These are phyloP conservation scores for Psilanteris sp. DNA, from an alignment of 1,140 invertebrate species.

Conservation along the genomic window DNA sequence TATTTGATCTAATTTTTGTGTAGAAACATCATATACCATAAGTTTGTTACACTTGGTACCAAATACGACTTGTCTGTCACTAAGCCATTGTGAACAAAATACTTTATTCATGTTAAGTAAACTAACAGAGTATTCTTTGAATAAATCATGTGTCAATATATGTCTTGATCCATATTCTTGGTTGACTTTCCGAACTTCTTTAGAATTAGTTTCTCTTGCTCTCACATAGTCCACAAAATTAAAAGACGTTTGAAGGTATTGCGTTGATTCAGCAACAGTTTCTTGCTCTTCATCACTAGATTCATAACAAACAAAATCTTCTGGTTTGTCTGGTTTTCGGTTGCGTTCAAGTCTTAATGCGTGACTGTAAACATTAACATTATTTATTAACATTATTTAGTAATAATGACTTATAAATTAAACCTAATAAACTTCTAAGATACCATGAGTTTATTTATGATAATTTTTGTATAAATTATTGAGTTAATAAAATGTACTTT, in stretches of 20 bases:
- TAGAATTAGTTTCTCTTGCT: slow-evolving; percentile 86
- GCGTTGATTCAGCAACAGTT: slow-evolving; percentile 84
- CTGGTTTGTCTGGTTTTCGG: slow-evolving; percentile 90
- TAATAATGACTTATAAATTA: too few species aligned
- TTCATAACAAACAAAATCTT: slow-evolving; percentile 93
- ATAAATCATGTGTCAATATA: slow-evolving; percentile 92
- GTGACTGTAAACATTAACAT: slow-evolving; percentile 68
- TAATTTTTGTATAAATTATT: too few species aligned
- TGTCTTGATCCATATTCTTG: slow-evolving; percentile 90
- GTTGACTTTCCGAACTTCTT: slow-evolving; percentile 86
- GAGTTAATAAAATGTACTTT: too few species aligned
- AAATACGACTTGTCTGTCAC: slow-evolving; percentile 95
- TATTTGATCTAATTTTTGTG: slow-evolving; percentile 87
- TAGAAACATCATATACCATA: slow-evolving; percentile 78
- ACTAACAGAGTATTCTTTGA: slow-evolving; percentile 90
- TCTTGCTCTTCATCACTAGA: slow-evolving; percentile 92
- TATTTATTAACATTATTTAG: too few species aligned
- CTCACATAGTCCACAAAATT: slow-evolving; percentile 92
- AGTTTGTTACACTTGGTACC: slow-evolving; percentile 98
- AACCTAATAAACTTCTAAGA: too few species aligned
- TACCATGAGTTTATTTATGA: too few species aligned
- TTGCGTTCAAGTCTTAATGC: slow-evolving; percentile 83
- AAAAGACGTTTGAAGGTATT: slow-evolving; percentile 88
- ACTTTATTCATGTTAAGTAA: slow-evolving; percentile 96
- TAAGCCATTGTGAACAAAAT: slow-evolving; percentile 97